phyloP scores from a whole-genome alignment of 2,888 invertebrate genomes.

The Caenorhabditis doughertyi region DNA sequence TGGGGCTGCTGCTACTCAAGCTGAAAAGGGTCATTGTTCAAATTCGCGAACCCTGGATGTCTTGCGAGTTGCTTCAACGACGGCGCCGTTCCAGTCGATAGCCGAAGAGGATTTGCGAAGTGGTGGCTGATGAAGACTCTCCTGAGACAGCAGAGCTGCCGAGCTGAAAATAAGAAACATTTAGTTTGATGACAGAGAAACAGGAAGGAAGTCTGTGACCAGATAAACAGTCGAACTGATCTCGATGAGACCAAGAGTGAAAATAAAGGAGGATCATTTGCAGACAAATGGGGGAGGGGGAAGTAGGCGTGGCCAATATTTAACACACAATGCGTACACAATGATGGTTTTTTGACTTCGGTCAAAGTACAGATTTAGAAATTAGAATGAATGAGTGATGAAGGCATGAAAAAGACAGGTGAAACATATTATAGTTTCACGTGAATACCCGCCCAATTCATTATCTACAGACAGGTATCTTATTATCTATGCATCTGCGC shows the following conservation, averaged over 20 bases:
- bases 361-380: conserved; percentile 58
- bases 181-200: not conserved
- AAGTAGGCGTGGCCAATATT: conserved; percentile 48
- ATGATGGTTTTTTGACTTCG: conserved; percentile 56
- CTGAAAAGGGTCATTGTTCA: conserved; percentile 34
- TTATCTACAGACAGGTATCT: conserved; percentile 51
- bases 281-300: conserved; percentile 19
- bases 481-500: conserved; percentile 56
- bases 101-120: conserved; percentile 74
- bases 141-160: conserved; percentile 67
- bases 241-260: conserved; percentile 29
- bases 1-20: conserved; percentile 44
- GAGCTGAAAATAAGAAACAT: conserved; percentile 63
- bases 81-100: conserved; percentile 71
- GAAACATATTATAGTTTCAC: conserved; percentile 51
- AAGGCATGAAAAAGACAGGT: conserved; percentile 42
- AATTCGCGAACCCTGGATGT: conserved; percentile 66
- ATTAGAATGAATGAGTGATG: conserved; percentile 37
- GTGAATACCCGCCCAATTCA: conserved; percentile 23
- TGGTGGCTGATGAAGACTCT: conserved; percentile 61
- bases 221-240: conserved; percentile 20
- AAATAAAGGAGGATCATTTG: conserved; percentile 43
- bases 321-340: conserved; percentile 57
- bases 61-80: conserved; percentile 67
- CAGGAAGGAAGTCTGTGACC: conserved; percentile 4